phyloP scores from a whole-genome alignment of 2,888 invertebrate species.

The Rutpela maculata region DNA sequence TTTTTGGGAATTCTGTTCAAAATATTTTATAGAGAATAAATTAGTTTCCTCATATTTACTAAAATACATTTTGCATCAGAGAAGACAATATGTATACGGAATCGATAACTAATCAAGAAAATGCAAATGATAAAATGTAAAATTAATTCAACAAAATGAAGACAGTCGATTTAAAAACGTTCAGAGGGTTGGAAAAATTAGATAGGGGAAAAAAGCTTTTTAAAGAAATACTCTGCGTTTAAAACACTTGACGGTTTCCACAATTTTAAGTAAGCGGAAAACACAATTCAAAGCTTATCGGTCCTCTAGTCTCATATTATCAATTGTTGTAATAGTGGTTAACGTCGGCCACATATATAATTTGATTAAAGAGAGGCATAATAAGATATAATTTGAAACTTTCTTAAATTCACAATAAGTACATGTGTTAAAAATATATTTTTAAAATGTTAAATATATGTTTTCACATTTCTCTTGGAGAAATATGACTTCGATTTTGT shows the following conservation, averaged over 20 bases:
- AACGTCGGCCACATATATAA: neutral
- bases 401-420: no score
- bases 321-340: neutral
- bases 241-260: constrained; percentile 56
- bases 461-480: no score
- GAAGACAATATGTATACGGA: constrained; percentile 39
- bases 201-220: constrained; percentile 65
- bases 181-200: constrained; percentile 63
- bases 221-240: constrained; percentile 65
- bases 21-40: neutral
- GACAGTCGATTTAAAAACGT: constrained; percentile 60
- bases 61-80: neutral
- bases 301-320: no score
- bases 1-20: neutral
- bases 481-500: no score
- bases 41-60: neutral
- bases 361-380: no score
- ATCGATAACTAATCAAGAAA: constrained; percentile 69
- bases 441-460: no score
- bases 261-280: constrained; percentile 53
- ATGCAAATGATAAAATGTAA: constrained; percentile 66
- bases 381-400: no score
- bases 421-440: no score
- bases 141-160: constrained; percentile 64
- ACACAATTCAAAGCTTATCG: neutral